Base-by-base conservation (phyloP, 2,888 invertebrate genomes). In the Rhogogaster chlorosoma region DNA sequence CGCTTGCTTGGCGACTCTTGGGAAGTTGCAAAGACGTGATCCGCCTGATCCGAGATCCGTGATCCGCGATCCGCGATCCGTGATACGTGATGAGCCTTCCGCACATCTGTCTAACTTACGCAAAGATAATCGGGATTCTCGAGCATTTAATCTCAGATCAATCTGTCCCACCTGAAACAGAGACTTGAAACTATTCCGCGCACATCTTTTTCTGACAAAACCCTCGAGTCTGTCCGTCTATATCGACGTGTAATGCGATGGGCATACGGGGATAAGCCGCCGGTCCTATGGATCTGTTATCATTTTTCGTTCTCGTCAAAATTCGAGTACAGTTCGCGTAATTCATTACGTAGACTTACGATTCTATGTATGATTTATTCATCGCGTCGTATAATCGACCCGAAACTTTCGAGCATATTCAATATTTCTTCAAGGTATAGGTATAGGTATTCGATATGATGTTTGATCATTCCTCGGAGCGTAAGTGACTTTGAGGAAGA, bases 1-100 rank as follows among this genome's bases (percentile, higher is more conserved):
- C 38, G 57, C 80, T 80, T 80, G 80, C 80, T 42, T 38, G 80
- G 80, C 80, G 80, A 61, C 80, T 80, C 67, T 32, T 32, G 67
- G 26, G 67, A 26, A 67, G 29, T 67, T 67, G 67, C 73, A 42
- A 73, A 73, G 38, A 73, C 38, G 73, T 73, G 38, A 73, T 67
- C 67, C 67, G 67, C 32, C 32, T 32, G 67, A 67, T 67, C 67
- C 15, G 29, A 10, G 61, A 61, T 61, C 61, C 64, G 75, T 75
- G 77, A 77, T 49, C 49, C 45, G 22, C 9, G 75, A 45, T 32
- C 32, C 49, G 45, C 45, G 77, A 77, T 49, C 49, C 78, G 78
- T 57, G 78, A 32, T 80, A 80, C 80, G 80, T 80, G 80, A 49
- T 49, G 80, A 80, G 80, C 80, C 38, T 38, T 61, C 32, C 36